These are phyloP conservation scores for Papilio polytes DNA, from an alignment of 1,140 invertebrate genomes.

Conservation along the genomic window DNA sequence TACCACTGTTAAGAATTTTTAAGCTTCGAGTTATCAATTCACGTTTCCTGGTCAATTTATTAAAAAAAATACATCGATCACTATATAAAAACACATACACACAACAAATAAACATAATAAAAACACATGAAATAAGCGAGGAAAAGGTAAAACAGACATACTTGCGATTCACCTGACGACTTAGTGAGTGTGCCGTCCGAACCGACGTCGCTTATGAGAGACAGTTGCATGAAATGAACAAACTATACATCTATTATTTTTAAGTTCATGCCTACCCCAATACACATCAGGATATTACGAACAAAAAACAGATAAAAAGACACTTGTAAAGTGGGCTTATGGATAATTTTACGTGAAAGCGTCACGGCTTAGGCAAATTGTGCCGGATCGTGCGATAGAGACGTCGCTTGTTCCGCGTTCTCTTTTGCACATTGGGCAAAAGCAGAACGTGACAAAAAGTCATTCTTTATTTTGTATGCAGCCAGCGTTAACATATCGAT, in stretches of 20 bases:
- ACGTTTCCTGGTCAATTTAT: background rate
- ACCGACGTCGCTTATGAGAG: slow-evolving; percentile 79
- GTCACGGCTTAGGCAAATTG: too few relatives aligned
- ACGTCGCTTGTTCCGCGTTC: too few relatives aligned
- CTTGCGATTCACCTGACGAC: slow-evolving; percentile 78
- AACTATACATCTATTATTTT: slow-evolving; percentile 80
- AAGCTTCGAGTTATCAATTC: background rate
- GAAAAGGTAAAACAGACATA: slow-evolving; percentile 60
- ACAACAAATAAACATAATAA: slow-evolving; percentile 45
- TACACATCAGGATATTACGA: slow-evolving; percentile 25
- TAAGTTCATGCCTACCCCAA: slow-evolving; percentile 42
- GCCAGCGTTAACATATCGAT: too few relatives aligned
- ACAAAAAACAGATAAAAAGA: background rate
- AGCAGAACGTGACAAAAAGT: too few relatives aligned
- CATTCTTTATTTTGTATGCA: too few relatives aligned
- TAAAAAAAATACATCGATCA: background rate
- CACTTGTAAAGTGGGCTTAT: too few relatives aligned
- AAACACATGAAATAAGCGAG: slow-evolving; percentile 50
- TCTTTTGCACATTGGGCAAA: too few relatives aligned
- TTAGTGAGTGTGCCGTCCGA: slow-evolving; percentile 79
- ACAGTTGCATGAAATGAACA: slow-evolving; percentile 83
- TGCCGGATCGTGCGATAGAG: too few relatives aligned
- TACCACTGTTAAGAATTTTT: too few relatives aligned
- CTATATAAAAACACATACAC: slow-evolving; percentile 32
- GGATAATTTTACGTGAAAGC: too few relatives aligned